A percentile compares a stretch with the other conserved stretches of the same genome.
Conservation (phyloP, 2,797 vertebrate species). For the Brotula barbata region DNA sequence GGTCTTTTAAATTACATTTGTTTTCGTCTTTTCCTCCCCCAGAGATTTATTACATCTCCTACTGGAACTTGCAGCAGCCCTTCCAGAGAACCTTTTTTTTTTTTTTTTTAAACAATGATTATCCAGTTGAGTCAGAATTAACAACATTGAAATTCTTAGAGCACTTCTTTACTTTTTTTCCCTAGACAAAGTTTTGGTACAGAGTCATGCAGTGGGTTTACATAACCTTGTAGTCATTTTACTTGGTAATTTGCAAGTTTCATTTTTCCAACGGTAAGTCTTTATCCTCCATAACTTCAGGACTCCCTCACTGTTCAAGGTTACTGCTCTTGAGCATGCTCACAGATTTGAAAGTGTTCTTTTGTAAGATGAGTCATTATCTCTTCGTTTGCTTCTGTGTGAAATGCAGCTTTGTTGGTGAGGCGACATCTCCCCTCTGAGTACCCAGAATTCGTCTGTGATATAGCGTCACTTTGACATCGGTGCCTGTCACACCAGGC, state of each 20-base stretch:
- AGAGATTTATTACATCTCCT: not conserved
- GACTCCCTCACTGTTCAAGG: not conserved
- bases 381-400: constrained; percentile 40
- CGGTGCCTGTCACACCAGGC: constrained; percentile 61
- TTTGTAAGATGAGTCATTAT: constrained; percentile 48
- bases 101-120: too few species aligned
- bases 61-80: too few species aligned
- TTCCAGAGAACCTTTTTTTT: too few species aligned
- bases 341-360: constrained; percentile 3
- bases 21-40: not conserved
- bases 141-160: too few species aligned
- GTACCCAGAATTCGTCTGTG: constrained; percentile 69
- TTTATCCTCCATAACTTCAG: too few species aligned
- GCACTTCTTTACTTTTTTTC: too few species aligned
- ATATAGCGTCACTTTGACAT: constrained; percentile 59
- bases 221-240: too few species aligned
- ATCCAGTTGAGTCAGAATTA: too few species aligned
- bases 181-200: too few species aligned
- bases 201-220: too few species aligned
- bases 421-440: constrained; percentile 66
- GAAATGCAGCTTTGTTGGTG: constrained; percentile 68
- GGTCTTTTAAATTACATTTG: not conserved
- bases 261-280: too few species aligned
- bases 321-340: constrained; percentile 5
- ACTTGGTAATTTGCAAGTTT: too few species aligned